Base-by-base conservation (phyloP, 2,113 vertebrate genomes). In the Podocnemis expansa region DNA sequence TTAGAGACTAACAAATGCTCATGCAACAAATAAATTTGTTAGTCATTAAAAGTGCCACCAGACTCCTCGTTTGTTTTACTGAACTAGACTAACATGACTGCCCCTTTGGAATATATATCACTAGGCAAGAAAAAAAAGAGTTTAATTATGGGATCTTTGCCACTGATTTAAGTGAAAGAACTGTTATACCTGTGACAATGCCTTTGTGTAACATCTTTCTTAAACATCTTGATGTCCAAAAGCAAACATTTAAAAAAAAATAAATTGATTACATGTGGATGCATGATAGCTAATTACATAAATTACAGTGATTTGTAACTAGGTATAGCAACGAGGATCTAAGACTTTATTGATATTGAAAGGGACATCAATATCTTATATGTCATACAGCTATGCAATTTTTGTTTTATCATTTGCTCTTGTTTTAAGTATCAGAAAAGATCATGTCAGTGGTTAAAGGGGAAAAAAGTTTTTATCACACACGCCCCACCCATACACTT, bases 401-500 rank as follows among this genome's bases (percentile, higher is more conserved):
- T 21, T 60, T 79, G 73, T 79, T 79, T 63, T 43, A 70, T 60
- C 76, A 45, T 84, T 85, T 3, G 4, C 3, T 56, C 0, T 1
- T 49, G 56, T 51, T 27, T 10, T n/a, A 55, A 52, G 29, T 49
- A 90, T 31, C 10, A n/a, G 16, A 34, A 8, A 4, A 47, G 88
- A 56, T 51, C n/a, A 84, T 67, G 17, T 81, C 89, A 47, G 49
- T 12, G 90, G 41, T 10, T 84, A 25, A 10, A 87, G 67, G 94
- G 90, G 9, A n/a, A 21, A 85, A 51, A 17, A 4, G 14, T 2
- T 0, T 63, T 84, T 94, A 34, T 45, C 78, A 47, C 47, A 47
- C 51, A 52, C 51, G 13, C 60, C 60, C 8, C 16, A 14, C 75
- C 49, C 80, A 10, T n/a, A 67, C n/a, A 90, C 56, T 16, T 63